Evolutionary conservation across 2,113 vertebrate species (phyloP).

Genomic region (Pluvianellus socialis): DNA sequence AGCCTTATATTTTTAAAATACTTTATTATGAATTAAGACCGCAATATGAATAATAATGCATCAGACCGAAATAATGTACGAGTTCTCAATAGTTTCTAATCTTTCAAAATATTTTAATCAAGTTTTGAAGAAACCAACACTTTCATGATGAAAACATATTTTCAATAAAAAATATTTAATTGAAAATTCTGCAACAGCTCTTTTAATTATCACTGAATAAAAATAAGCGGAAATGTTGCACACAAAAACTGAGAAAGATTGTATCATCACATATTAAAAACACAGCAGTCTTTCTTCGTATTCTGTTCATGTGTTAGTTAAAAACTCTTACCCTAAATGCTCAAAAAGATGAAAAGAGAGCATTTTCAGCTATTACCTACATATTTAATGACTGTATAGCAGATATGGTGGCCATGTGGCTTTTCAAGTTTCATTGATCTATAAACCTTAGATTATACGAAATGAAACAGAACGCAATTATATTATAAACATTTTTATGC

Average conservation of each 20-base stretch:
- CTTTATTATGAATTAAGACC: not conserved
- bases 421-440: constrained; percentile 26
- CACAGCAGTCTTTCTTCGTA: not conserved
- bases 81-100: not conserved
- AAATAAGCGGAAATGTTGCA: constrained; percentile 13
- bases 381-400: not conserved
- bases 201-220: constrained; percentile 57
- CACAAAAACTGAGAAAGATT: constrained; percentile 29
- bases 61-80: not conserved
- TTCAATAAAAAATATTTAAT: constrained; percentile 19
- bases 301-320: not conserved
- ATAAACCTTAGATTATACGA: not conserved
- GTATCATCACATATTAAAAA: not conserved
- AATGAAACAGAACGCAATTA: not conserved
- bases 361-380: not conserved
- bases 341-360: constrained; percentile 23
- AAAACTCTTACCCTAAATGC: constrained; percentile 14
- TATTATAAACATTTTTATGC: not conserved
- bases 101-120: not conserved
- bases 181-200: not conserved
- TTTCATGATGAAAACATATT: constrained; percentile 31
- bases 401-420: not conserved
- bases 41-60: not conserved
- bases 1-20: not conserved
- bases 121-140: not conserved